Evolutionary conservation across 2,797 vertebrate species (phyloP), one percentile per base, ranked within the genome.

Genomic region (Hippopotamyrus pictus): DNA sequence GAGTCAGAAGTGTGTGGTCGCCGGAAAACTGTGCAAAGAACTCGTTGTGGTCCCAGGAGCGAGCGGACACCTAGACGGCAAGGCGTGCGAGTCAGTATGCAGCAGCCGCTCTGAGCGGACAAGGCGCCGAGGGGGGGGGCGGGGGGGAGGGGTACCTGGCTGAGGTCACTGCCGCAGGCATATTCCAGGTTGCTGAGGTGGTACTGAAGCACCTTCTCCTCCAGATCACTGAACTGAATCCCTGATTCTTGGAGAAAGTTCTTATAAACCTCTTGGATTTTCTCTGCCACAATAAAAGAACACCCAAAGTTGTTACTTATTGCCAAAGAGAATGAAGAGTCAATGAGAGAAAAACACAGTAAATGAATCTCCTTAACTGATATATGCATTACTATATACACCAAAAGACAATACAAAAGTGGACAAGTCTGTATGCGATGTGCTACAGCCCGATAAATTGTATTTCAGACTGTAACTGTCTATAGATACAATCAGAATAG

Each of bases 31-130:
- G 98, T 50, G 98, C 98, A 91, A 99, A 99, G 93, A 99, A 99
- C 92, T 99, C 98, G 82, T 99, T 99, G 94, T 99, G 98, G 95
- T 99, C 98, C 98, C 98, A 99, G 25, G 98, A 99, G 89, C 98
- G 96, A 50, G 98, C 97, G 0, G 98, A 99, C 90, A 99, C 98
- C 98, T 99, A 91, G 29, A 84, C 87, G 0, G 79, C 29, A 84
- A 25, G 37, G 17, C 4, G 8, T 59, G 5, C 19, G 37, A 14
- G 88, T 50, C 51, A 33, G 14, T 44, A 46, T 25, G 22, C 46
- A 53, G 3, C 51, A 82, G 79, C 41, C 6, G 7, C 5, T 86
- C 11, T 17, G 50, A n/a, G 50, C 19, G 33, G 17, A 19, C 5
- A 0, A 37, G 25, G 25, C 14, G 11, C 5, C 19, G 14, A 1